Evolutionary conservation across 2,113 vertebrate species (phyloP), one percentile per base, ranked within the genome.

Genomic region (Strigops habroptila): DNA sequence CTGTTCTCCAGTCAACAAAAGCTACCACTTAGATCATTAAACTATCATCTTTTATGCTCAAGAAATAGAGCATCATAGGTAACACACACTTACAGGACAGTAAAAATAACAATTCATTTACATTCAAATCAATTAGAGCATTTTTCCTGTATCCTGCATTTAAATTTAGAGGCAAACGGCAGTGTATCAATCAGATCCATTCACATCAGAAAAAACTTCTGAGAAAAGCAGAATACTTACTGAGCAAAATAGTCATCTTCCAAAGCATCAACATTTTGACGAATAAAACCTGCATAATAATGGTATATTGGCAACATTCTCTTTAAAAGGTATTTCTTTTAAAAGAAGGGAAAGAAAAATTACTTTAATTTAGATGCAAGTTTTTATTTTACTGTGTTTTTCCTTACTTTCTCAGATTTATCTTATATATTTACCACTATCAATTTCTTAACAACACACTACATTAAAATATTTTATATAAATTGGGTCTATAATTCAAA

Each of bases 251-350:
- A 94, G 49, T 98, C 93, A 91, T 95, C 96, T 85, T 96, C 74
- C 74, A 98, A 92, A 82, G 91, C 90, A 75, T 94, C 53, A 53
- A 93, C 8, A 86, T 97, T 96, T 94, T 97, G 86, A 91, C 14
- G 95, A 96, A 98, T 95, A 65, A 97, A 96, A 92, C 79, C 86
- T 96, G 97, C 96, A 95, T 98, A 98, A 88, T 93, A 95, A 91
- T 96, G 95, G 96, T 97, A 98, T 96, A 98, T 92, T 94, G 97
- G 97, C 67, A 60, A 96, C 76, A 98, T 95, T 97, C 95, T 97
- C 92, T 98, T 98, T 95, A 98, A 94, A 51, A 98, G 95, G 91
- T 98, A 98, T 97, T 97, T 98, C 98, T 98, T 97, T 93, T 91
- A 98, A 95, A 90, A 97, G 93, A 83, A 97, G 75, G 82, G 57